Evolutionary conservation across 1,140 invertebrate species (phyloP), one percentile per base, ranked within the genome.

Genomic region (Pararge aegeria): DNA sequence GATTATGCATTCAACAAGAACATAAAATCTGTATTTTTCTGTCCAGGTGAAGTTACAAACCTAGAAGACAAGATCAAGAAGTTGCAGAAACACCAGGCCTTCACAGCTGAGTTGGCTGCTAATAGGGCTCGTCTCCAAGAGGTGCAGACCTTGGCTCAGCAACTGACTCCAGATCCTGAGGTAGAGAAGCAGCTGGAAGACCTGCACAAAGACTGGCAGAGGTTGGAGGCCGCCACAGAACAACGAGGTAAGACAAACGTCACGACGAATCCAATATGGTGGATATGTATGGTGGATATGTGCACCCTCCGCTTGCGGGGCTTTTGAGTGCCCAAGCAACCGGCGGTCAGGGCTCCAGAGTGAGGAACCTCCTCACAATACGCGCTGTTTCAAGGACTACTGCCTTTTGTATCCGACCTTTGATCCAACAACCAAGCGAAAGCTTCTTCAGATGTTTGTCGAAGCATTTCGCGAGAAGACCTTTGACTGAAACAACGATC

Each of bases 81-180:
- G 78, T 90, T 99, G n/a, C 97, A 99, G 86, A 98, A 98, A 82
- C 97, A 99, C 86, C 98, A 99, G 90, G 97, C 98, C 0, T 99
- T 99, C 90, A 96, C 99, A 80, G 97, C 97, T 0, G 98, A 99
- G 88, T 91, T 99, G 30, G 91, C 94, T 0, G 97, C 97, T 7
- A 98, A 99, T 90, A 93, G 96, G 63, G 93, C 94, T 9, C 92
- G 96, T 55, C 96, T 99, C 37, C 93, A 95, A 48, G 94, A 96
- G 79, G 96, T 99, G 13, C 93, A 94, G 75, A 89, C 90, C 16
- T 93, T 94, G 34, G 95, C 95, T 4, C 91, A 93, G 51, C 93
- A 92, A 57, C 84, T 96, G n/a, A 75, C 92, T 52, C 94, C 93
- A 0, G 95, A 95, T 30, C 79, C 91, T 5, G 95, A 97, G 58